Base-by-base conservation (phyloP, 2,888 invertebrate species). In the Tridacna crocea region DNA sequence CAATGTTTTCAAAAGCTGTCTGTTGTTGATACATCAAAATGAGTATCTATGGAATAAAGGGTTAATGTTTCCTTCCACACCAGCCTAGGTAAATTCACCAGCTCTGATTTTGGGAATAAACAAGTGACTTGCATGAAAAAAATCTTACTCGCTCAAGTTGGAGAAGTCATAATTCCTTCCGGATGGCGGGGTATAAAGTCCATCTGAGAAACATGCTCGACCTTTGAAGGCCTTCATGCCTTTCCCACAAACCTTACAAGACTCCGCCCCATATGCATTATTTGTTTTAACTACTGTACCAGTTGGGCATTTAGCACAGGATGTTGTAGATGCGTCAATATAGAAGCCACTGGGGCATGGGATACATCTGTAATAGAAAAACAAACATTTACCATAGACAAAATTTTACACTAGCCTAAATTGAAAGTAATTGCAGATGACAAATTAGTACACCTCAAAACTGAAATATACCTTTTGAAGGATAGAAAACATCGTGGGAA, bases 261-360 rank as follows among this genome's bases (percentile, higher is more conserved):
- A 94, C 55, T 94, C 93, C 4, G 91, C 82, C 36, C 93, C 92
- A 87, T 90, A 92, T 4, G 91, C 80, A 78, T 89, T 88, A 63
- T 89, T 85, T 61, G 87, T 85, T 26, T 90, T 87, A 17, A 93
- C 89, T 0, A 93, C 90, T 10, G 94, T 94, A 75, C 93, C 91
- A 8, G 82, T 70, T 0, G 95, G 95, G 88, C 96, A 96, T 0
- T 91, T 90, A 2, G 92, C 90, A 90, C 96, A 96, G 72, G 58
- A 94, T 0, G 93, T 93, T 17, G 92, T 92, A 75, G 93, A 90
- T 10, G 89, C 87, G 74, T 94, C 93, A 79, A 95, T 94, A 91
- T 95, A 96, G 66, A 95, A 94, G 4, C 96, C 96, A 60, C 93
- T 92, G 6, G 95, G 95, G 89, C 96, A 96, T 0, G 95, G 95